A percentile compares a stretch with the other conserved stretches of the same genome.
phyloP scores from a whole-genome alignment of 2,113 vertebrate genomes.

The Paralichthys olivaceus region DNA sequence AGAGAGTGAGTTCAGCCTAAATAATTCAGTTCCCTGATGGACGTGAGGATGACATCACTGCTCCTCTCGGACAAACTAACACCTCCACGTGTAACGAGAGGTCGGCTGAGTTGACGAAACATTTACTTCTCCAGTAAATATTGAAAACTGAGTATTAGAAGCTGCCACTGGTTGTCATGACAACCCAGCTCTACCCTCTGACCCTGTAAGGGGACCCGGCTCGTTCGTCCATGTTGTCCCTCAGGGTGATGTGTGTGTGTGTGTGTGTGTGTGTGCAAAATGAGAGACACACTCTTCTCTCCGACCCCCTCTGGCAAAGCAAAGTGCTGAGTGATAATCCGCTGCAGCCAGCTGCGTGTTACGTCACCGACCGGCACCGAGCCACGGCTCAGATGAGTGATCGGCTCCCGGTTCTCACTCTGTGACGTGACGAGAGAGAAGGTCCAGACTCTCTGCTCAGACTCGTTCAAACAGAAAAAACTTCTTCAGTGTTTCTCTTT shows the following conservation, averaged over 20 bases:
- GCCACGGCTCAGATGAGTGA: background rate
- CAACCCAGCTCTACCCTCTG: slow-evolving; percentile 20
- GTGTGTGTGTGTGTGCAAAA: too few species aligned
- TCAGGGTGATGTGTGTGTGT: background rate
- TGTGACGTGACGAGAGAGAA: too few species aligned
- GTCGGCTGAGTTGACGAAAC: too few species aligned
- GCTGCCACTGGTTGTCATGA: slow-evolving; percentile 9
- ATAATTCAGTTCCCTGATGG: slow-evolving; percentile 73
- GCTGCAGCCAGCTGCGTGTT: slow-evolving; percentile 75
- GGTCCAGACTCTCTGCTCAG: too few species aligned
- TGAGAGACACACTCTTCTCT: background rate
- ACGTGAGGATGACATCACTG: slow-evolving; percentile 6
- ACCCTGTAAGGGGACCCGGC: slow-evolving; percentile 31
- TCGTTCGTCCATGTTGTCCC: background rate
- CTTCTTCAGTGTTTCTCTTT: too few species aligned
- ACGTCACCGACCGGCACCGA: slow-evolving; percentile 53
- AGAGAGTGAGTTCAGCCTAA: slow-evolving; percentile 38
- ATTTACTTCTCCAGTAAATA: background rate
- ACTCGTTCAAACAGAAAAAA: too few species aligned
- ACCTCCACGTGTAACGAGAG: too few species aligned
- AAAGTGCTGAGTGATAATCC: slow-evolving; percentile 69
- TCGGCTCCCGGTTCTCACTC: too few species aligned
- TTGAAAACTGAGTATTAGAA: background rate
- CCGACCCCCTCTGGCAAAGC: slow-evolving; percentile 35
- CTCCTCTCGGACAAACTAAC: too few species aligned